Base-by-base conservation (phyloP, 2,888 invertebrate genomes). In the Caenorhabditis imperialis region DNA sequence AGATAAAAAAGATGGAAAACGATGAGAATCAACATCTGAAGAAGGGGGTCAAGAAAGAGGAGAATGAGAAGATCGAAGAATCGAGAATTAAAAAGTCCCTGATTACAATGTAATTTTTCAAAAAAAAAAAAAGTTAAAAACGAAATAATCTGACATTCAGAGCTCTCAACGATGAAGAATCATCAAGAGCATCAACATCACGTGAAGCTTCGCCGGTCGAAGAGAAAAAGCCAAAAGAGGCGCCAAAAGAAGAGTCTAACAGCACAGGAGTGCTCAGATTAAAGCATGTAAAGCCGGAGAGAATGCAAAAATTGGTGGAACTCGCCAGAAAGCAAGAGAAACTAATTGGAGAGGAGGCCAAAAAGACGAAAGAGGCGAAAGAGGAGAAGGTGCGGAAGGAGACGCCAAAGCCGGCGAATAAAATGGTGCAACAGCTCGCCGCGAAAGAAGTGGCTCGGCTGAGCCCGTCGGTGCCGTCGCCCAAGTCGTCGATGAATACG, bases 241-340 rank as follows among this genome's bases (percentile, higher is more conserved):
- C 30, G n/a, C n/a, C n/a, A n/a, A n/a, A n/a, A n/a, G n/a, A n/a
- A n/a, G n/a, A n/a, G 10, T 7, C 30, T 6, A 30, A 30, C 6
- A 10, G 30, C 6, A 6, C 7, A 6, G 62, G 62, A 3, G 20
- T 45, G 22, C 7, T 63, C 23, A 45, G 23, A 14, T 16, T 63
- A 20, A 44, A 44, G 12, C 5, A 5, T 8, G 7, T 63, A 25
- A 54, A 53, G 16, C 30, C 48, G 12, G 73, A 65, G 2, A 58
- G 44, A 8, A 10, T 67, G 14, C 30, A 60, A 20, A 73, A 67
- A 14, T 18, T 73, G 23, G 10, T 73, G 12, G 47, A 55, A n/a
- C 10, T 67, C 2, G 73, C 73, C 14, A 53, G 55, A 18, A 30
- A 42, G 5, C 37, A 27, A 6, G 67, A 55, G 1, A 60, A 57